Base-by-base conservation (phyloP, 2,113 vertebrate species). In the Ammospiza nelsoni region DNA sequence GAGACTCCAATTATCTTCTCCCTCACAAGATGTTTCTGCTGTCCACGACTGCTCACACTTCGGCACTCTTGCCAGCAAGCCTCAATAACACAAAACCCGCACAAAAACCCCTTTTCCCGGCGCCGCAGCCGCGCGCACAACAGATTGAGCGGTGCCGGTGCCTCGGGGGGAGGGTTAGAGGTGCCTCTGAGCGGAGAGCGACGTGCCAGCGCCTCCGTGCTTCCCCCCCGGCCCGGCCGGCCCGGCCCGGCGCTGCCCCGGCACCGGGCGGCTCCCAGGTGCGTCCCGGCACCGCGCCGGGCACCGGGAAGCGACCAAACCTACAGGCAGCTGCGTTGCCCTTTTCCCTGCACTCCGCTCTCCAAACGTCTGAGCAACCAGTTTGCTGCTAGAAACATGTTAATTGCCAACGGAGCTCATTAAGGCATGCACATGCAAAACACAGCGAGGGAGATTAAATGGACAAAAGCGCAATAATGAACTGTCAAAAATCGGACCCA, bases 351-450 rank as follows among this genome's bases (percentile, higher is more conserved):
- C 98, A 98, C 98, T 98, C 97, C 97, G 96, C 98, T 98, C 98
- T 98, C 94, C 95, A 98, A 98, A 98, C 98, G 98, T 99, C 99
- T 99, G 99, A 99, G 99, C 99, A 99, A 99, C 99, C 98, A 90
- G 98, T 98, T 98, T 98, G 98, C 98, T 98, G 98, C 98, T 98
- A 98, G 98, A 99, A 99, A 99, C 99, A 99, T 98, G 99, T 99
- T 99, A 98, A 99, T 99, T 99, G 98, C 98, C 98, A 98, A 97
- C 97, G 98, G 98, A 98, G 98, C 99, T 99, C 99, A 99, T 99
- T 99, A 99, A 98, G 96, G 98, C 98, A 98, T 98, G 98, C 98
- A 97, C 98, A 99, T 98, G 98, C 98, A 98, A 98, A 98, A 98
- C 98, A 98, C 98, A 98, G 98, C 98, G 96, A 98, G 98, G 98